phyloP scores from a whole-genome alignment of 1,140 invertebrate species.

The Drosophila asahinai region DNA sequence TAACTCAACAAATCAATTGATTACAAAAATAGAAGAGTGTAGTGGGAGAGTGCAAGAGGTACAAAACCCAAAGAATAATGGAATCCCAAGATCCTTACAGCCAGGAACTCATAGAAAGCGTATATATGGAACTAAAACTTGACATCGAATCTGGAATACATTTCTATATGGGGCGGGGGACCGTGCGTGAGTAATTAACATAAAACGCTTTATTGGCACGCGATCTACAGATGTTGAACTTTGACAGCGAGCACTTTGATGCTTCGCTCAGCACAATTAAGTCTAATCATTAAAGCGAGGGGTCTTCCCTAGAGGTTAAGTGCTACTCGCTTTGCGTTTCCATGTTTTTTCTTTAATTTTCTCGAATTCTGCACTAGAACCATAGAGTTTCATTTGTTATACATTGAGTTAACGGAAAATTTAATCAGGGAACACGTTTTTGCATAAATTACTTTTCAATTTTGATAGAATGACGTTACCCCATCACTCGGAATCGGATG shows the following conservation, averaged over 20 bases:
- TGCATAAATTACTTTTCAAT: slow-evolving; percentile 14
- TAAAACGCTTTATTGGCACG: slow-evolving; percentile 44
- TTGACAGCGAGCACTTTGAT: slow-evolving; percentile 43
- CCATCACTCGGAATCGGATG: slow-evolving; percentile 7
- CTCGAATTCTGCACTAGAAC: slow-evolving; percentile 10
- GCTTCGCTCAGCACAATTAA: slow-evolving; percentile 50
- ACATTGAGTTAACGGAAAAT: slow-evolving; percentile 6
- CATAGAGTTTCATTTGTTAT: slow-evolving; percentile 7
- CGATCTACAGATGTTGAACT: slow-evolving; percentile 44
- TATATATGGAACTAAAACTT: background rate
- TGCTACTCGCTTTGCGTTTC: slow-evolving; percentile 24
- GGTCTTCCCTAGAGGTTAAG: slow-evolving; percentile 57
- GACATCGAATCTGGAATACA: background rate
- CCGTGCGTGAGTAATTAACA: slow-evolving; percentile 28
- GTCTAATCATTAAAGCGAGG: slow-evolving; percentile 52
- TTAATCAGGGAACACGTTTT: background rate
- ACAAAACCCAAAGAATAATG: no score
- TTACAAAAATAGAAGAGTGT: background rate
- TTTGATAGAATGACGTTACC: slow-evolving; percentile 40
- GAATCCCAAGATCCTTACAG: background rate
- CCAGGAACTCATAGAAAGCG: background rate
- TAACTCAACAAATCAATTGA: background rate
- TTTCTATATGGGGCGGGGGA: background rate
- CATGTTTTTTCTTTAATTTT: slow-evolving; percentile 1
- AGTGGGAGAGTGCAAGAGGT: no score